Evolutionary conservation across 1,140 invertebrate genomes (phyloP).

Genomic region (Drosophila insularis): DNA sequence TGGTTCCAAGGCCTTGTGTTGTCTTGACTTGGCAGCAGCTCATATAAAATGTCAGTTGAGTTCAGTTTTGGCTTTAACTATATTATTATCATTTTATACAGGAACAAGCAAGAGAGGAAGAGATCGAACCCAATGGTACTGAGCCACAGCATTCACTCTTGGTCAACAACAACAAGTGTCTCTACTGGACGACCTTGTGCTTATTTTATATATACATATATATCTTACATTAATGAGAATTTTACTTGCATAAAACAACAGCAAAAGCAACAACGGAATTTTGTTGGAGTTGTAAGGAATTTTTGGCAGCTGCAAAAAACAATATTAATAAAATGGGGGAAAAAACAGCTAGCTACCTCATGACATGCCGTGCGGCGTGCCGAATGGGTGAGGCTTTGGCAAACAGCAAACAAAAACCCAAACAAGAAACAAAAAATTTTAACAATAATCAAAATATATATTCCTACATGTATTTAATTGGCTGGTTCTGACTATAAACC

Average conservation of each 20-base stretch:
- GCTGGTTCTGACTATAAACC: constrained; percentile 44
- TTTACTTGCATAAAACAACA: constrained; percentile 30
- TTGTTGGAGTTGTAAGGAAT: constrained; percentile 35
- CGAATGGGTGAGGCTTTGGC: constrained; percentile 61
- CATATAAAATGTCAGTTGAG: neutral
- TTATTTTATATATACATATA: constrained; percentile 28
- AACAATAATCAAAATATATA: constrained; percentile 33
- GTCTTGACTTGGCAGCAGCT: neutral
- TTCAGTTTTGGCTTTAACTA: constrained; percentile 1
- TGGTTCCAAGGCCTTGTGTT: constrained; percentile 2
- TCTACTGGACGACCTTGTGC: constrained; percentile 61
- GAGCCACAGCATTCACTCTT: constrained; percentile 47
- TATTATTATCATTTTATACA: constrained; percentile 16
- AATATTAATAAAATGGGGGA: neutral
- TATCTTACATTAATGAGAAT: constrained; percentile 62
- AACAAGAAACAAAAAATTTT: constrained; percentile 23
- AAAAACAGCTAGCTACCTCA: constrained; percentile 6
- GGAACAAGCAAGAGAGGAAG: neutral
- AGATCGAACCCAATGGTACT: constrained; percentile 45
- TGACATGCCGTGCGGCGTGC: constrained; percentile 27
- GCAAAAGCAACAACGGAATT: neutral
- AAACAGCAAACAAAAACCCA: constrained; percentile 15
- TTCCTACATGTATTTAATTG: constrained; percentile 60
- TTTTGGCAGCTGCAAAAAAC: constrained; percentile 33
- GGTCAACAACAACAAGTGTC: constrained; percentile 36